Evolutionary conservation across 2,888 invertebrate genomes (phyloP).

Genomic region (Chaetogeoica ovagalla): DNA sequence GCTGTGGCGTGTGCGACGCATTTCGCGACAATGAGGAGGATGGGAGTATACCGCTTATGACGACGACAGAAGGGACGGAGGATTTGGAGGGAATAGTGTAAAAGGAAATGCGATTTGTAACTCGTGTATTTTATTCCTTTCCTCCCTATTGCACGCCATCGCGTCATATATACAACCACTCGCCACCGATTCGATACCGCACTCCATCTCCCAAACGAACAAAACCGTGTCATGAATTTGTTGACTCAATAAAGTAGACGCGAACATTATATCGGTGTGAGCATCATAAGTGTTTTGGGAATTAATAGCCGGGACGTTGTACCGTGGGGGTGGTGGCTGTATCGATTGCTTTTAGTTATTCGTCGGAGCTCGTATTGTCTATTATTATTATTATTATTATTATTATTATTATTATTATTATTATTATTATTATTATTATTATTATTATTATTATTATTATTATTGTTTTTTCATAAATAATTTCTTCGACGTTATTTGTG

Average conservation of each 20-base stretch:
- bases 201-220: too few relatives aligned
- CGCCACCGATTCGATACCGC: constrained; percentile 2
- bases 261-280: constrained; percentile 29
- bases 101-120: constrained; percentile 47
- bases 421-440: too few relatives aligned
- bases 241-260: constrained; percentile 47
- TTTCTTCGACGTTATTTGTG: too few relatives aligned
- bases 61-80: background rate
- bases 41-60: background rate
- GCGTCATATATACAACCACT: background rate
- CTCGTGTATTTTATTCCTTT: background rate
- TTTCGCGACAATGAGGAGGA: constrained; percentile 30
- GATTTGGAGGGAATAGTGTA: background rate
- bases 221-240: constrained; percentile 42
- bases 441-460: too few relatives aligned
- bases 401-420: too few relatives aligned
- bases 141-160: background rate
- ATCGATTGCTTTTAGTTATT: constrained; percentile 9
- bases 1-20: background rate
- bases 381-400: too few relatives aligned
- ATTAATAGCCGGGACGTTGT: constrained; percentile 25
- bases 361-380: too few relatives aligned
- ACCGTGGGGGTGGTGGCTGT: background rate
- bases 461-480: too few relatives aligned
- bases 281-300: constrained; percentile 45